These are phyloP conservation scores for Thecophora atra DNA, from an alignment of 2,888 invertebrate species.

Conservation along the genomic window DNA sequence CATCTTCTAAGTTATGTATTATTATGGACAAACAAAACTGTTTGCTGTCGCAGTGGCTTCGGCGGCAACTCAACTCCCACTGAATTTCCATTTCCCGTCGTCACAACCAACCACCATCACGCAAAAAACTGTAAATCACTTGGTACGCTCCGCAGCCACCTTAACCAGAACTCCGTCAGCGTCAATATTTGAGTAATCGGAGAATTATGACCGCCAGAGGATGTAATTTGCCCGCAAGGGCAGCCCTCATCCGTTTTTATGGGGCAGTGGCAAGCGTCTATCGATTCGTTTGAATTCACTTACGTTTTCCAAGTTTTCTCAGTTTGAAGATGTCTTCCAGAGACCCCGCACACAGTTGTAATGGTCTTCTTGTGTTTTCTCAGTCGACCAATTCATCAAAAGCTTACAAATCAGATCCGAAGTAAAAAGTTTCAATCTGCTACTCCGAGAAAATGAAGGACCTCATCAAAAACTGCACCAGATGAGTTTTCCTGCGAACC, in stretches of 20 bases:
- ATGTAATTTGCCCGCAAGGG: no score
- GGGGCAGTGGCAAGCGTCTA: no score
- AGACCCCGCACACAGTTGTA: background rate
- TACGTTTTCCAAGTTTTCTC: no score
- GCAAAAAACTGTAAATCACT: conserved; percentile 5
- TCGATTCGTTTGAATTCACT: no score
- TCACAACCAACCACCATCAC: background rate
- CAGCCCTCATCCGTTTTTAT: no score
- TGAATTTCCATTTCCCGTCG: background rate
- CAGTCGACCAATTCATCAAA: conserved; percentile 4
- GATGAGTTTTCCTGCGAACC: background rate
- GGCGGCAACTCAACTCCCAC: background rate
- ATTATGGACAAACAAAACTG: conserved; percentile 10
- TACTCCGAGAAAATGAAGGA: background rate
- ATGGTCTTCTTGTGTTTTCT: background rate
- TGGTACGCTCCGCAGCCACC: background rate
- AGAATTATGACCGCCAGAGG: no score
- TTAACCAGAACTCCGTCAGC: background rate
- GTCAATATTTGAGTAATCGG: no score
- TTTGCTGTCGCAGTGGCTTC: background rate
- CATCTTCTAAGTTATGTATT: background rate
- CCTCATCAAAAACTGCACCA: conserved; percentile 1
- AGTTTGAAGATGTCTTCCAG: no score
- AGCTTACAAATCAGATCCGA: conserved; percentile 7
- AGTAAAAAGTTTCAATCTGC: background rate